Evolutionary conservation across 2,888 invertebrate species (phyloP), one percentile per base, ranked within the genome.

Genomic region (Linnaemya vulpina): DNA sequence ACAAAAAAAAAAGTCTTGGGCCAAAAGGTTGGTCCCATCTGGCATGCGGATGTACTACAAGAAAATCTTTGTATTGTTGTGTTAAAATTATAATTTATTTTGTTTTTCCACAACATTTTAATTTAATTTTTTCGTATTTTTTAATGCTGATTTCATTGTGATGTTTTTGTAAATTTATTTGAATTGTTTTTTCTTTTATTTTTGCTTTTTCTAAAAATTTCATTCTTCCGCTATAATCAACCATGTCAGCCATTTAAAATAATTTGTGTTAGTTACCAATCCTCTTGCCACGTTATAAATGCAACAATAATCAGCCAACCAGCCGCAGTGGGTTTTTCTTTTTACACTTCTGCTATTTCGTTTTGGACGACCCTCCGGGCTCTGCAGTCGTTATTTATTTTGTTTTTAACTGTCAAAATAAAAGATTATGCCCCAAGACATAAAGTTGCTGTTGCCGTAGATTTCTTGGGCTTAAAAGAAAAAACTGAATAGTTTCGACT

Each of bases 131-230:
- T 71, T 79, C 20, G 38, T 11, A 1, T 53, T 70, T 65, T 78
- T 77, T 75, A 17, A 68, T 75, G 74, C 90, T 89, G 89, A 90
- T 89, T 89, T 90, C 88, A 88, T 88, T 70, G 30, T 49, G 58
- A 15, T 55, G 49, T 70, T 68, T 55, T 13, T 63, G 51, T 49
- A 30, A 30, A 30, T 30, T 30, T 30, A 30, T 30, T 30, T 65
- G 49, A n/a, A 20, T 76, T 63, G 20, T 20, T 40, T 11, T 30
- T 17, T 49, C 55, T 62, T 71, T 9, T 43, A n/a, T 11, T 22
- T 25, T 46, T 65, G 10, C n/a, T 40, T 25, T 25, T 65, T 46
- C n/a, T 25, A 46, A 55, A 73, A 74, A 70, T 71, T 70, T 82
- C 65, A 70, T 65, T 82, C 85, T 85, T 85, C 85, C 85, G 85